A percentile compares a stretch with the other conserved stretches of the same genome.
These are phyloP conservation scores for Dryomyza anilis DNA, from an alignment of 2,888 invertebrate genomes.

Conservation along the genomic window DNA sequence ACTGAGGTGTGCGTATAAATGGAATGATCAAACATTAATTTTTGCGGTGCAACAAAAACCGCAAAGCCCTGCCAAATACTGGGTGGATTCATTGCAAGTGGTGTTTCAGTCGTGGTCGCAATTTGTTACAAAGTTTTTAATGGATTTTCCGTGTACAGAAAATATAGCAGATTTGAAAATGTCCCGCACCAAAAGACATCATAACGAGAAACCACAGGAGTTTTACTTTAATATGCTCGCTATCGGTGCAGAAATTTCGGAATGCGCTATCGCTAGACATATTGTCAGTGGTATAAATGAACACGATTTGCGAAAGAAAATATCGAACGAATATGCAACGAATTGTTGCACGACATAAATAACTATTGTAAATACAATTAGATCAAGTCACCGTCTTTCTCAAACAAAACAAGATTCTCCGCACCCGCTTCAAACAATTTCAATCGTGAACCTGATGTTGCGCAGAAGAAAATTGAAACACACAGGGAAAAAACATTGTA, in stretches of 20 bases:
- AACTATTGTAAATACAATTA: conserved; percentile 19
- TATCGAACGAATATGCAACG: conserved; percentile 32
- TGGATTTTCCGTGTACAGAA: conserved; percentile 22
- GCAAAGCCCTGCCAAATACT: conserved; percentile 23
- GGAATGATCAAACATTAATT: conserved; percentile 25
- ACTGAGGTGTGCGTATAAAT: conserved; percentile 26
- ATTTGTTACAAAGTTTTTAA: conserved; percentile 2
- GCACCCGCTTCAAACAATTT: too few species aligned
- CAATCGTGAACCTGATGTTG: too few species aligned
- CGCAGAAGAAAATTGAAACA: too few species aligned
- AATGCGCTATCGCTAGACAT: conserved; percentile 26
- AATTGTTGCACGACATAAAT: conserved; percentile 21
- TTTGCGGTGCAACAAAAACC: conserved; percentile 31
- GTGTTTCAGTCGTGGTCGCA: conserved; percentile 18
- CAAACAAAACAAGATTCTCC: too few species aligned
- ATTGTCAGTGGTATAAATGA: conserved; percentile 33
- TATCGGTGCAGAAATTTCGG: conserved; percentile 24
- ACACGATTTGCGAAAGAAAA: too few species aligned
- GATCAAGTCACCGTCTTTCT: too few species aligned
- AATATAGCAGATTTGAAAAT: conserved; percentile 27
- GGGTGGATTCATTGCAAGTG: conserved; percentile 26
- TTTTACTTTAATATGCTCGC: conserved; percentile 29
- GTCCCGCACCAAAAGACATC: conserved; percentile 13
- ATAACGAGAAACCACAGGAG: conserved; percentile 1
- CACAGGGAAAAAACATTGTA: too few species aligned